These are phyloP conservation scores for Chaetophractus vellerosus DNA, from an alignment of 2,797 vertebrate species.

Conservation along the genomic window DNA sequence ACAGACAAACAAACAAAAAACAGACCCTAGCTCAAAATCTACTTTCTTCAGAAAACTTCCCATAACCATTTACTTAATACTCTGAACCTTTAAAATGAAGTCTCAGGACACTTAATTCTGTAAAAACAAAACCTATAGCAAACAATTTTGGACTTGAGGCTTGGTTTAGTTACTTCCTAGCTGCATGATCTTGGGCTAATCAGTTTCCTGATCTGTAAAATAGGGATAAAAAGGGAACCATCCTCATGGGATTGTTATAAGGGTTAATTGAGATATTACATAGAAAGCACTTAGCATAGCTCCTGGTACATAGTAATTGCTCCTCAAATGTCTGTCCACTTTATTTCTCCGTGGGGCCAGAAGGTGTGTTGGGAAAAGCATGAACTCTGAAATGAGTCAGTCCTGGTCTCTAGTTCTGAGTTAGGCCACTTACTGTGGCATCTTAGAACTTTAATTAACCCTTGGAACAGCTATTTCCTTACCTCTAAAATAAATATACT, in stretches of 20 bases:
- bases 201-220: not conserved
- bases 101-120: constrained; percentile 18
- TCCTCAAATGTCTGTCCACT: not conserved
- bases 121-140: not conserved
- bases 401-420: not conserved
- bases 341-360: not conserved
- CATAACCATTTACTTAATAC: not conserved
- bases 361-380: not conserved
- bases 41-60: constrained; percentile 15
- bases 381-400: not conserved
- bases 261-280: not conserved
- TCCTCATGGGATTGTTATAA: not conserved
- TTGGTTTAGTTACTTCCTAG: constrained; percentile 3
- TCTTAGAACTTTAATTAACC: constrained; percentile 39
- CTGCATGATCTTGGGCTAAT: not conserved
- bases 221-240: not conserved
- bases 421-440: not conserved
- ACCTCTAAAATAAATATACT: constrained; percentile 10
- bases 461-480: not conserved
- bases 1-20: too few species aligned
- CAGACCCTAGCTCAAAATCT: constrained; percentile 10
- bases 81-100: constrained; percentile 2
- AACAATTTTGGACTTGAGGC: not conserved
- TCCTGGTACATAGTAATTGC: too few species aligned
- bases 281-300: too few species aligned